phyloP scores from a whole-genome alignment of 2,113 vertebrate species.

The Charadrius vociferus region DNA sequence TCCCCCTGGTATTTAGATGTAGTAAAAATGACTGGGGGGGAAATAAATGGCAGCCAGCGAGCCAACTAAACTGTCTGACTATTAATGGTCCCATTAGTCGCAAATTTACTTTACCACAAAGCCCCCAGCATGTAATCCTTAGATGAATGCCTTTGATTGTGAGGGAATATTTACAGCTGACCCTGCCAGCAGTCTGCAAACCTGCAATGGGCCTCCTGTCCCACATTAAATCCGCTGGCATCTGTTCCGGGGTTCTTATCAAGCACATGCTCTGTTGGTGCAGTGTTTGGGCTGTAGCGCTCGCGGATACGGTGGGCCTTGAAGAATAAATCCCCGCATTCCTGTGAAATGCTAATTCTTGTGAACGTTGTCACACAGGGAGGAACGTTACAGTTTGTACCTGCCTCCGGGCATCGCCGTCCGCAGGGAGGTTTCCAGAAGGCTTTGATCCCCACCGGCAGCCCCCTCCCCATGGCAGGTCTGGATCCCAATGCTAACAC shows the following conservation, averaged over 20 bases:
- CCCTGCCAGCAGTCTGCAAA: conserved; percentile 49
- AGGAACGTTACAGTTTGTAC: background rate
- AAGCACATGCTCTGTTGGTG: conserved; percentile 29
- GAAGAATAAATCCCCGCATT: conserved; percentile 25
- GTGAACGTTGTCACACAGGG: background rate
- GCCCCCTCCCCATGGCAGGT: background rate
- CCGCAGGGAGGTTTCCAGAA: background rate
- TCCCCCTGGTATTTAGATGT: too few relatives aligned
- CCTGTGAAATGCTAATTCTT: background rate
- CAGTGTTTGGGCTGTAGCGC: background rate
- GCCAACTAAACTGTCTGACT: too few relatives aligned
- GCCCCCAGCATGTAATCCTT: conserved; percentile 57
- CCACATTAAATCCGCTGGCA: conserved; percentile 42
- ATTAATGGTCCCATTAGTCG: conserved; percentile 44
- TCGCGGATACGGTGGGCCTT: background rate
- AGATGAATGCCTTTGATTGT: conserved; percentile 61
- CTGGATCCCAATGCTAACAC: conserved; percentile 95
- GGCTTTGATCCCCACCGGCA: background rate
- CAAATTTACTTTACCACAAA: conserved; percentile 57
- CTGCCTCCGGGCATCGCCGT: background rate
- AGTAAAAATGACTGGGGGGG: too few relatives aligned
- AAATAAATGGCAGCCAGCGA: too few relatives aligned
- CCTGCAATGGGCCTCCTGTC: conserved; percentile 41
- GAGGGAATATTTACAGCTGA: conserved; percentile 55
- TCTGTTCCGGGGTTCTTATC: conserved; percentile 45